Conservation (phyloP, 2,797 vertebrate species). For the Aratinga solstitialis region DNA sequence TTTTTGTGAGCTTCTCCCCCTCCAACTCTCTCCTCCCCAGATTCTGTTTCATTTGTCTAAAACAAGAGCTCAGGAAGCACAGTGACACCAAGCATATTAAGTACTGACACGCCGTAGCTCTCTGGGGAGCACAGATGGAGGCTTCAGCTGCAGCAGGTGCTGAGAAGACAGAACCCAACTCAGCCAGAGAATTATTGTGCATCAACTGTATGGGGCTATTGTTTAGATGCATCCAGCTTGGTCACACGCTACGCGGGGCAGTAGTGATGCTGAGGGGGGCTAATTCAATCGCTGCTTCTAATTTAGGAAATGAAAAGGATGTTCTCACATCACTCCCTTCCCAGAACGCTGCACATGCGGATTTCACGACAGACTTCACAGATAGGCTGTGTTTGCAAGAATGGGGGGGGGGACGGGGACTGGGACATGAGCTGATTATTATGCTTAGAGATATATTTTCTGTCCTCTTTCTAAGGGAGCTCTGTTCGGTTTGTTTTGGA, state of each 20-base stretch:
- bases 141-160: slow-evolving; percentile 70
- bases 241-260: background rate
- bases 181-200: slow-evolving; percentile 53
- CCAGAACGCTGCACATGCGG: background rate
- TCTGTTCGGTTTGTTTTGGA: background rate
- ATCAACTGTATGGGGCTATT: slow-evolving; percentile 52
- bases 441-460: background rate
- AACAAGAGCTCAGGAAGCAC: slow-evolving; percentile 38
- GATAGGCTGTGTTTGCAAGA: background rate
- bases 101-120: background rate
- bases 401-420: fast-evolving
- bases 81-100: slow-evolving; percentile 48
- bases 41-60: background rate
- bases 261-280: background rate
- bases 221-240: slow-evolving; percentile 3
- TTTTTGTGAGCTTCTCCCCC: background rate
- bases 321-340: background rate
- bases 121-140: slow-evolving; percentile 62
- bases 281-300: slow-evolving; percentile 44
- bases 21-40: background rate
- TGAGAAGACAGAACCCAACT: slow-evolving; percentile 35
- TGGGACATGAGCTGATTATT: background rate
- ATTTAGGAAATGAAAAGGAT: slow-evolving; percentile 61
- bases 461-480: slow-evolving; percentile 12
- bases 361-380: background rate